Base-by-base conservation (phyloP, 2,888 invertebrate species). In the Stramonita haemastoma region DNA sequence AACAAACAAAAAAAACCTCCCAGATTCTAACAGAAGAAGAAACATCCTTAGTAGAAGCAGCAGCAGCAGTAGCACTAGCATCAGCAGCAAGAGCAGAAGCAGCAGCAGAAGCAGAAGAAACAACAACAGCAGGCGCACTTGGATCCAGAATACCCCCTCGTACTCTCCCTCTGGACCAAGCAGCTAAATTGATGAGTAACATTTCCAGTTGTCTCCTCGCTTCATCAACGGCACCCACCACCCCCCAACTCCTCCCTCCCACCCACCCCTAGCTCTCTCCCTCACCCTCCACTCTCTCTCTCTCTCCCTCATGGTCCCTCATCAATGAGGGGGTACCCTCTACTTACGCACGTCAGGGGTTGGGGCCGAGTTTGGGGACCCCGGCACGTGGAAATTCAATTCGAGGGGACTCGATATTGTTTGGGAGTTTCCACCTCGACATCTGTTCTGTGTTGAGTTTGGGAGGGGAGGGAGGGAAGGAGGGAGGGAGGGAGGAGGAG, bases 301-400 rank as follows among this genome's bases (percentile, higher is more conserved):
- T 46, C 46, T 17, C 34, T n/a, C 34, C 79, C 34, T 22, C 79
- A 22, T 19, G 13, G n/a, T 32, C 79, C 32, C 15, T 34, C 79
- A 36, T 46, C 26, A 22, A 26, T 85, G 32, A 89, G 87, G n/a
- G n/a, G 56, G 73, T 73, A 73, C 66, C 32, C 88, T 70, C 81
- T 87, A 90, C 90, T 91, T 90, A 92, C 91, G 91, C 92, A 79
- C 87, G 91, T 91, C 92, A 92, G 91, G 91, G 88, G 60, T 66
- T 13, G 36, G 22, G 46, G 46, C 19, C 36, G 46, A 13, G 73
- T 81, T 87, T 88, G 87, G 83, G 87, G 88, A 60, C 89, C 87
- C 86, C 77, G 87, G 90, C 89, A 90, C 90, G 90, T 90, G 91
- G 86, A 91, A 92, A 92, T 92, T 92, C 89, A 92, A 91, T 92